phyloP scores from a whole-genome alignment of 2,888 invertebrate genomes.

The Cyrtodaria siliqua region DNA sequence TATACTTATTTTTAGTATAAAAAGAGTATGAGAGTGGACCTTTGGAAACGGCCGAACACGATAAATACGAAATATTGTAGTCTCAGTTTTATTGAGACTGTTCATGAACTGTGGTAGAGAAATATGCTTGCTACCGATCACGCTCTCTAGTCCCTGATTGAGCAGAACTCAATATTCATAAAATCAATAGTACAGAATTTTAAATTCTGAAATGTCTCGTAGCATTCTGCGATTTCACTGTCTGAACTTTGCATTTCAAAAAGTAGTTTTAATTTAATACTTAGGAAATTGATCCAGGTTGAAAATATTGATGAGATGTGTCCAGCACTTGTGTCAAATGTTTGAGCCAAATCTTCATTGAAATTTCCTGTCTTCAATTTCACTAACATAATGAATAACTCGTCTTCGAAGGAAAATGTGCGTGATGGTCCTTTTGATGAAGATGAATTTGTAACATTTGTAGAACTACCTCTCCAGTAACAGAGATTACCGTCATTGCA shows the following conservation, averaged over 20 bases:
- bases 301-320: conserved; percentile 33
- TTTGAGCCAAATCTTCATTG: conserved; percentile 44
- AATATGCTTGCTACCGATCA: too few species aligned
- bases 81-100: too few species aligned
- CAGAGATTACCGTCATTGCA: not conserved
- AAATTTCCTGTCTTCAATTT: conserved; percentile 57
- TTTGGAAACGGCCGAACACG: too few species aligned
- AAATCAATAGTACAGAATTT: too few species aligned
- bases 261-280: conserved; percentile 22
- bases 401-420: conserved; percentile 47
- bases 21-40: too few species aligned
- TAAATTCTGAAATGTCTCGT: too few species aligned
- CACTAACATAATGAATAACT: conserved; percentile 48
- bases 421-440: conserved; percentile 20
- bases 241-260: conserved; percentile 55
- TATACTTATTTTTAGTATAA: too few species aligned
- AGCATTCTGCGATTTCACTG: too few species aligned
- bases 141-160: too few species aligned
- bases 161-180: too few species aligned
- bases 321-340: conserved; percentile 27
- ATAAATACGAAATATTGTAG: too few species aligned
- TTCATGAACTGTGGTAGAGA: too few species aligned
- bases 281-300: conserved; percentile 47
- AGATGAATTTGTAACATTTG: not conserved
- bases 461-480: conserved; percentile 29